Evolutionary conservation across 2,113 vertebrate species (phyloP).

Genomic region (Etheostoma cragini): DNA sequence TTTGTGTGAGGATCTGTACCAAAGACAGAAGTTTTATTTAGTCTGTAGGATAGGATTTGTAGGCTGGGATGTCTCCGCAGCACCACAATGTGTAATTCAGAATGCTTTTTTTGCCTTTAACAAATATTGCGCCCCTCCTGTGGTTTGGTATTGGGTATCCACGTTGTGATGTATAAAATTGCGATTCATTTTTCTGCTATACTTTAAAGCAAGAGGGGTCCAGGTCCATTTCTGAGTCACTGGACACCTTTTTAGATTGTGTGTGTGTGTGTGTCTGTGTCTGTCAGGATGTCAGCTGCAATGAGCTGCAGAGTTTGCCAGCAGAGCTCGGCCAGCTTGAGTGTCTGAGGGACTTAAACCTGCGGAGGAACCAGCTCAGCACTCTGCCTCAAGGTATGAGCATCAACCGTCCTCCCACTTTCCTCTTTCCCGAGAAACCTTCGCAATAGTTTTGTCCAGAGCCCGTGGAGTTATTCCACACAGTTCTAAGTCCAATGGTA

Average conservation of each 20-base stretch:
- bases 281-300: slow-evolving; percentile 90
- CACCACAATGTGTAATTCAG: too few relatives aligned
- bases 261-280: background rate
- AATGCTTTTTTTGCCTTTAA: too few relatives aligned
- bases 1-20: too few relatives aligned
- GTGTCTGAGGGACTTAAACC: slow-evolving; percentile 89
- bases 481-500: background rate
- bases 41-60: too few relatives aligned
- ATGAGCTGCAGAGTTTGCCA: slow-evolving; percentile 89
- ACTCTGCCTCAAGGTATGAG: slow-evolving; percentile 88
- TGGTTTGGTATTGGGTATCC: too few relatives aligned
- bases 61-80: too few relatives aligned
- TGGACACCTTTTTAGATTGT: background rate
- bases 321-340: slow-evolving; percentile 87
- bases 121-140: too few relatives aligned
- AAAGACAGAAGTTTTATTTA: too few relatives aligned
- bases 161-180: too few relatives aligned
- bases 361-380: slow-evolving; percentile 89
- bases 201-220: background rate
- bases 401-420: background rate
- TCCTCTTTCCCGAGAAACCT: background rate
- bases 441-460: background rate
- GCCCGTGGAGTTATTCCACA: background rate
- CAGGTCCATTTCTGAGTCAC: background rate
- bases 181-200: too few relatives aligned